These are phyloP conservation scores for Anagrus nilaparvatae DNA, from an alignment of 1,140 invertebrate genomes.

Conservation along the genomic window DNA sequence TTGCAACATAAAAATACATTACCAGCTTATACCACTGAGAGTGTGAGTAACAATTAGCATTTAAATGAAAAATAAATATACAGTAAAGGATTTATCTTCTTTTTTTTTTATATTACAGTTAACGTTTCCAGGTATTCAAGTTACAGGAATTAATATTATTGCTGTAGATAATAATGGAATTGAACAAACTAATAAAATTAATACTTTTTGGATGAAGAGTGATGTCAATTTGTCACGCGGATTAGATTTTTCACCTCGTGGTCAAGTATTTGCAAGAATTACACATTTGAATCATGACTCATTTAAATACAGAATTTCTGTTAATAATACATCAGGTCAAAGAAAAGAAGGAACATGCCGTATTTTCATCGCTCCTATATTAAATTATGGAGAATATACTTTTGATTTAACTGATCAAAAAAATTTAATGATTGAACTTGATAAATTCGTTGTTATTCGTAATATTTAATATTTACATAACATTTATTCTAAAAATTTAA, in stretches of 20 bases:
- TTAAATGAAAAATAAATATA: no score
- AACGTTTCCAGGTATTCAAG: conserved; percentile 34
- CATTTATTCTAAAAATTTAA: neutral
- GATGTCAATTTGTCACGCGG: conserved; percentile 61
- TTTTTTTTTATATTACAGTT: conserved; percentile 46
- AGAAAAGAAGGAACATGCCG: conserved; percentile 52
- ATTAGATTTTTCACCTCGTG: conserved; percentile 60
- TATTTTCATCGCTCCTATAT: conserved; percentile 66
- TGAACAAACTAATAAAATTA: conserved; percentile 47
- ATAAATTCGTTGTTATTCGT: conserved; percentile 58
- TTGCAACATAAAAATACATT: conserved; percentile 62
- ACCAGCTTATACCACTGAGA: conserved; percentile 47
- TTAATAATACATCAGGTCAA: conserved; percentile 48
- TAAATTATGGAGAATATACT: conserved; percentile 47
- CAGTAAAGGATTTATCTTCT: no score
- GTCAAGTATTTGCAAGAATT: conserved; percentile 53
- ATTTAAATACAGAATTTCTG: conserved; percentile 50
- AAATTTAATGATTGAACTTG: conserved; percentile 62
- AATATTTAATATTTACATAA: conserved; percentile 26
- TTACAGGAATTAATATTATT: neutral
- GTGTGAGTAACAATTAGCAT: no score
- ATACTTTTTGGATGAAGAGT: conserved; percentile 63
- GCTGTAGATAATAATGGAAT: neutral
- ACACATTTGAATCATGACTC: conserved; percentile 62
- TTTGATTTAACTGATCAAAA: conserved; percentile 51